phyloP scores from a whole-genome alignment of 2,797 vertebrate genomes.

The Australoheros facetus region DNA sequence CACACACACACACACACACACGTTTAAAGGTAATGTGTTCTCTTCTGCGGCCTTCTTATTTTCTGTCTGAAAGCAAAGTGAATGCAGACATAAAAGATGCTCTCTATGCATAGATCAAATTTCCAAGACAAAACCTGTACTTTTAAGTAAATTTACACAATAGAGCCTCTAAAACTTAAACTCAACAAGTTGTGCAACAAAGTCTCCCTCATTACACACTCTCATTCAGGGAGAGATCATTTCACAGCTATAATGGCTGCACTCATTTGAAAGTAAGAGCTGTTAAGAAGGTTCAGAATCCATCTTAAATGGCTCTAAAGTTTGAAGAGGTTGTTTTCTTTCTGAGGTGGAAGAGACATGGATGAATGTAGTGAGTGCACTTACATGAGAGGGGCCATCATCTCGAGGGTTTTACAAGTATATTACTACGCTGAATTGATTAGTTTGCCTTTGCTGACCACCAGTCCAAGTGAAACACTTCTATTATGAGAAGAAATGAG shows the following conservation, averaged over 20 bases:
- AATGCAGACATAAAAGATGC: conserved; percentile 20
- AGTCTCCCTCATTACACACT: conserved; percentile 55
- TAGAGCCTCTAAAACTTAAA: conserved; percentile 35
- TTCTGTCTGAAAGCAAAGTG: conserved; percentile 23
- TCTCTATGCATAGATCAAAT: conserved; percentile 13
- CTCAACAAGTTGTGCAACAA: conserved; percentile 34
- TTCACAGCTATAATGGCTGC: conserved; percentile 42
- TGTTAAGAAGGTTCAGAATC: conserved; percentile 32
- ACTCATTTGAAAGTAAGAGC: conserved; percentile 46
- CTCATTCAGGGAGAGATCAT: conserved; percentile 47
- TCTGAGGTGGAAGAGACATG: conserved; percentile 35
- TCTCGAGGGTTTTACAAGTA: conserved; percentile 53
- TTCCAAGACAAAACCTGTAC: conserved; percentile 28
- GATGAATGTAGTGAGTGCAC: conserved; percentile 50
- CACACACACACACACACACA: too few relatives aligned
- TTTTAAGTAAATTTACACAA: conserved; percentile 57
- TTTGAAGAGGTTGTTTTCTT: conserved; percentile 62
- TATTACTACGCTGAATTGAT: conserved; percentile 44
- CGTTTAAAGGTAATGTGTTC: conserved; percentile 7
- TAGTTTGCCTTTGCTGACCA: conserved; percentile 36
- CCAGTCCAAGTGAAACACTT: conserved; percentile 45
- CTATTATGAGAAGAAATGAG: conserved; percentile 30
- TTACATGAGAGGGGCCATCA: conserved; percentile 41
- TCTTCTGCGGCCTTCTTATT: conserved; percentile 1
- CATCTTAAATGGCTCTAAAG: conserved; percentile 35